Evolutionary conservation across 2,113 vertebrate species (phyloP), one percentile per base, ranked within the genome.

Genomic region (Axis porcinus): DNA sequence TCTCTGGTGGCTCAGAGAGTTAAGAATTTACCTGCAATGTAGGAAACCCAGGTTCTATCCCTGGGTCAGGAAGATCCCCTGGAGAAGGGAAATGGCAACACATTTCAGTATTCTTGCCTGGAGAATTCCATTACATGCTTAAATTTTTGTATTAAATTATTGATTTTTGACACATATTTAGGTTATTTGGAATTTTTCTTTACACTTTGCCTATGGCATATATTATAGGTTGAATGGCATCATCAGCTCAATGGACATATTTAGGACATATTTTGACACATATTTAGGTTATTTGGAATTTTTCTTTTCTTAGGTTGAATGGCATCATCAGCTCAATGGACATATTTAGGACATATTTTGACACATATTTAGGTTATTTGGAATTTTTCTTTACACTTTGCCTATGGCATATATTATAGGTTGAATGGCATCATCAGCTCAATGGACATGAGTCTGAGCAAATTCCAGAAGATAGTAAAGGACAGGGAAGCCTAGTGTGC

Each of bases 181-280:
- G 36, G 21, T 74, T 83, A 33, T 58, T 58, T 40, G n/a, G 30
- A 40, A 40, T 55, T 55, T 85, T 85, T 19, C 9, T 62, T 85
- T 50, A 60, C 33, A 85, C 11, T 60, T 85, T 76, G 43, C 43
- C 47, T 92, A 6, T 16, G 57, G 19, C 33, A 43, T 36, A 78
- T 84, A 43, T 14, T 78, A 50, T 40, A 36, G 67, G 67, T 40
- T 70, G n/a, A 10, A 70, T 40, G 19, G n/a, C 9, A 3, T 36
- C 64, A 36, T 36, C 2, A 36, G 36, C n/a, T 36, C 64, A 70
- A 21, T 70, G n/a, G n/a, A 36, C 0, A 0, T 36, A n/a, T n/a
- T n/a, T n/a, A n/a, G n/a, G n/a, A n/a, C n/a, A n/a, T n/a, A n/a
- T n/a, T n/a, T n/a, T n/a, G n/a, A n/a, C n/a, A n/a, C n/a, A n/a